Percentiles rank a stretch among this genome's conserved stretches.
phyloP scores from a whole-genome alignment of 1,140 invertebrate species.

The Plutomurus gul region DNA sequence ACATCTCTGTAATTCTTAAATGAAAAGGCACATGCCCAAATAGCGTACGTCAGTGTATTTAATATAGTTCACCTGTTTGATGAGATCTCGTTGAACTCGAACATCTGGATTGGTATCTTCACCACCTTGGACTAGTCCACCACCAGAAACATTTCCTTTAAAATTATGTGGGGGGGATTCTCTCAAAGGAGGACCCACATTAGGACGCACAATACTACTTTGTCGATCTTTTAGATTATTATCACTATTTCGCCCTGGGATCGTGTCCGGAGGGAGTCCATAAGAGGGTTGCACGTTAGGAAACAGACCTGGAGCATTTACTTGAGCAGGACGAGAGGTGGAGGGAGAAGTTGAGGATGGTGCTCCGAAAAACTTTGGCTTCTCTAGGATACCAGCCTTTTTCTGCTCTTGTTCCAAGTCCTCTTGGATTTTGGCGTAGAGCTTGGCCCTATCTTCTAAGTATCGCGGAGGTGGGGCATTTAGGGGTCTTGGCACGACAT shows the following conservation, averaged over 20 bases:
- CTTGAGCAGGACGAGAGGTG: slow-evolving; percentile 28
- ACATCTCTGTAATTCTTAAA: no score
- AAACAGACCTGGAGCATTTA: background rate
- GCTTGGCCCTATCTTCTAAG: slow-evolving; percentile 46
- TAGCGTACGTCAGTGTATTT: no score
- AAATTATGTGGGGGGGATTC: background rate
- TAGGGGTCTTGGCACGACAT: slow-evolving; percentile 45
- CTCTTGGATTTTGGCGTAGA: slow-evolving; percentile 49
- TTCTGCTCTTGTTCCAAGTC: slow-evolving; percentile 45
- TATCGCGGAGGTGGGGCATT: slow-evolving; percentile 37
- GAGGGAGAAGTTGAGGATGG: slow-evolving; percentile 29
- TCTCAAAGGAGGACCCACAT: background rate
- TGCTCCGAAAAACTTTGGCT: slow-evolving; percentile 42
- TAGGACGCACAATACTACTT: slow-evolving; percentile 7
- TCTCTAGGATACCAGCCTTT: slow-evolving; percentile 42
- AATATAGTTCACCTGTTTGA: slow-evolving; percentile 77
- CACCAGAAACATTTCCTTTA: background rate
- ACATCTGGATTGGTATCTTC: slow-evolving; percentile 68
- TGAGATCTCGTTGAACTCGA: slow-evolving; percentile 69
- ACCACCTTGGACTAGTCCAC: slow-evolving; percentile 55
- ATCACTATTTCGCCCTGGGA: slow-evolving; percentile 3
- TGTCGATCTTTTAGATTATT: slow-evolving; percentile 1
- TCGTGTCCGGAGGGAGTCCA: background rate
- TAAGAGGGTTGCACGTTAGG: background rate
- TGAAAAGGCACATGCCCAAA: no score